A percentile compares a stretch with the other conserved stretches of the same genome.
phyloP scores from a whole-genome alignment of 2,797 vertebrate genomes.

The Helicolenus hilgendorfi region DNA sequence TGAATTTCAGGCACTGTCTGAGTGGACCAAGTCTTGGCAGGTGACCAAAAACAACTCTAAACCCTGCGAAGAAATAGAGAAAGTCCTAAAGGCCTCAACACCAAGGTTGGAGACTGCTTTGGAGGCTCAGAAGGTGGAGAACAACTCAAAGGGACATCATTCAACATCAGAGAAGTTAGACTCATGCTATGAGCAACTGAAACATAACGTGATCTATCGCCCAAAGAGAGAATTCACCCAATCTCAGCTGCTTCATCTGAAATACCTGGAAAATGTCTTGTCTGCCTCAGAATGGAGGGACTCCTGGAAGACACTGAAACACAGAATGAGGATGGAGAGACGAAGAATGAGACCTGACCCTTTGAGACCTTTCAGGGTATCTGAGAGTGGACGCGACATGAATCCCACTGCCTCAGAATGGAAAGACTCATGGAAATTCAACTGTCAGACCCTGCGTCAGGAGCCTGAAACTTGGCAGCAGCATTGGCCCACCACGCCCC shows the following conservation, averaged over 20 bases:
- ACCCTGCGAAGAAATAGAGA: slow-evolving; percentile 59
- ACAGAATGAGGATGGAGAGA: slow-evolving; percentile 52
- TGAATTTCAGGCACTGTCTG: slow-evolving; percentile 28
- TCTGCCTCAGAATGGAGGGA: slow-evolving; percentile 65
- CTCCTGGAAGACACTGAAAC: slow-evolving; percentile 75
- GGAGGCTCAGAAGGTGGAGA: neutral
- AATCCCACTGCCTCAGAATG: slow-evolving; percentile 50
- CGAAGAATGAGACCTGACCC: slow-evolving; percentile 37
- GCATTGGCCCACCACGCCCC: slow-evolving; percentile 50
- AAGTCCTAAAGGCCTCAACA: slow-evolving; percentile 29
- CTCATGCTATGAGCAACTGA: slow-evolving; percentile 32
- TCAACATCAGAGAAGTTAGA: neutral
- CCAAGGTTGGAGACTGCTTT: neutral
- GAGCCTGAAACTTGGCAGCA: slow-evolving; percentile 71
- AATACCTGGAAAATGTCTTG: slow-evolving; percentile 15
- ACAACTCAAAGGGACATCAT: neutral
- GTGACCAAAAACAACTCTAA: slow-evolving; percentile 72
- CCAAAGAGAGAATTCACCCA: slow-evolving; percentile 26
- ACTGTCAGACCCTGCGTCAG: slow-evolving; percentile 49
- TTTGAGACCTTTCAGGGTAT: slow-evolving; percentile 20
- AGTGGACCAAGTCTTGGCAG: slow-evolving; percentile 81
- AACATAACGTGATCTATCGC: slow-evolving; percentile 43
- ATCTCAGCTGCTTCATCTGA: slow-evolving; percentile 27
- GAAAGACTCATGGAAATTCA: slow-evolving; percentile 71
- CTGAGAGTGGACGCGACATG: neutral